Evolutionary conservation across 2,113 vertebrate species (phyloP), one percentile per base, ranked within the genome.

Genomic region (Pipra filicauda): DNA sequence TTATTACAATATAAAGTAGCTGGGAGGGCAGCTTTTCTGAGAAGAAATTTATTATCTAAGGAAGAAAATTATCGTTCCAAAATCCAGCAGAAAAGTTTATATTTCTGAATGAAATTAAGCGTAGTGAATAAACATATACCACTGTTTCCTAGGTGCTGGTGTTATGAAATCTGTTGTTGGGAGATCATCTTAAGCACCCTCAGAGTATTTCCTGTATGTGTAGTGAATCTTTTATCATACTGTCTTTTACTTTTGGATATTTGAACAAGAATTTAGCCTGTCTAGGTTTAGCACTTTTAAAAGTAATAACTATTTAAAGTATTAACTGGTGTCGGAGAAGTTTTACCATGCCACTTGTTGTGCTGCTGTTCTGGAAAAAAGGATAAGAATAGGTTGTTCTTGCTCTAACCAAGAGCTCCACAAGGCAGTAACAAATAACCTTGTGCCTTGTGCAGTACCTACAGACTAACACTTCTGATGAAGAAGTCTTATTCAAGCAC

Each of bases 281-380:
- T 83, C 54, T 94, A 88, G 26, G 41, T 90, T 62, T 92, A 92
- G 57, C 65, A 87, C 72, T 93, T 95, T 17, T 23, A 30, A 48
- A 75, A 85, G 9, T 39, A 80, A 9, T 81, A 74, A 57, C 16
- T 83, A 59, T 91, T 92, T 92, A 75, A 89, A 84, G 62, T 85
- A 88, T 28, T 96, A 88, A 55, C 69, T 75, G 84, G 80, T 78
- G 61, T 52, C 35, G 86, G 73, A 64, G 43, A 55, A 54, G 64
- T 81, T 77, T 86, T 71, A 39, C 35, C 39, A 54, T 6, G 2
- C 37, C 23, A 24, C 23, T 35, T 49, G 41, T 55, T 41, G 23
- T 88, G 64, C 65, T 66, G 3, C 37, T 78, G 19, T 64, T 92
- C 23, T 84, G 44, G 51, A 80, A 89, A 35, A 71, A 72, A 28